phyloP scores from a whole-genome alignment of 2,888 invertebrate species.

The Oasisia sp. region DNA sequence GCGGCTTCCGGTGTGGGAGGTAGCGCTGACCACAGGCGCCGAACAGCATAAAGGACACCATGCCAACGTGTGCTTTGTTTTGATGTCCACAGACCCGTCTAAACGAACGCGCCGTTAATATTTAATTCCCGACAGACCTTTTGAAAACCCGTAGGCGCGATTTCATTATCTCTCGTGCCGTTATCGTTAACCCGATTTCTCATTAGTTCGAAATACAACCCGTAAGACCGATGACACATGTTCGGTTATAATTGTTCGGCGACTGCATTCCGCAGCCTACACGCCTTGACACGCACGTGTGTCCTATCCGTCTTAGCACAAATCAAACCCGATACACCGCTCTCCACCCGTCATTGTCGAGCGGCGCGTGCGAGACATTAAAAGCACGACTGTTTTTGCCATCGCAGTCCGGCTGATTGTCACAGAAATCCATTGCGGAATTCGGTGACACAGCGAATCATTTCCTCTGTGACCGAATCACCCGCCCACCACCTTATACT shows the following conservation, averaged over 20 bases:
- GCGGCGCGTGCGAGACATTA: background rate
- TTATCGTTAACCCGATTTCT: background rate
- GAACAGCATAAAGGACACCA: too few species aligned
- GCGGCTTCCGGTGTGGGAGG: too few species aligned
- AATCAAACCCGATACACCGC: background rate
- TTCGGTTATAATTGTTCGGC: background rate
- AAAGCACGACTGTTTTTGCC: background rate
- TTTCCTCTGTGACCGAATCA: background rate
- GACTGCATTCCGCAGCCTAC: background rate
- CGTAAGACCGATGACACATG: background rate
- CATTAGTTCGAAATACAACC: background rate
- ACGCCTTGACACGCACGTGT: constrained; percentile 2
- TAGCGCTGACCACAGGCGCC: too few species aligned
- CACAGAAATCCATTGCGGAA: background rate
- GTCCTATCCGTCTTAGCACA: background rate
- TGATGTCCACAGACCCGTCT: background rate
- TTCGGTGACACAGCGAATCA: background rate
- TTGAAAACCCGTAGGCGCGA: background rate
- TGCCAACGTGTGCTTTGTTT: too few species aligned
- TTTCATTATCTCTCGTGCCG: background rate
- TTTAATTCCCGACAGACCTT: background rate
- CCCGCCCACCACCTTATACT: background rate
- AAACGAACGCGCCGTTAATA: background rate
- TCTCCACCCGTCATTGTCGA: background rate
- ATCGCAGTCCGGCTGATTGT: background rate